phyloP scores from a whole-genome alignment of 2,113 vertebrate species.

The Heterotis niloticus region DNA sequence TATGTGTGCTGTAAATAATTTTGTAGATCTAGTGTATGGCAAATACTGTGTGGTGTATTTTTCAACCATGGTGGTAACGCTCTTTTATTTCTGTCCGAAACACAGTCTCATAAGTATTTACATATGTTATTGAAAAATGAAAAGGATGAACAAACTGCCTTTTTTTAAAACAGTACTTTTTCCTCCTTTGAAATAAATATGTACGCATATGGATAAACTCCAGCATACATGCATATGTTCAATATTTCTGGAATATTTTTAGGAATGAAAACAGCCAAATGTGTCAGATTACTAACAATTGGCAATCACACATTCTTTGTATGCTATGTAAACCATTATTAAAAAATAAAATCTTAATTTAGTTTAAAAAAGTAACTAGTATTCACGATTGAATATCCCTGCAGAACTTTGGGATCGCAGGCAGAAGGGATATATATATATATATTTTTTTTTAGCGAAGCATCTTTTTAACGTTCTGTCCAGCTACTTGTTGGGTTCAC shows the following conservation, averaged over 20 bases:
- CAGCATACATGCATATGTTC: conserved; percentile 55
- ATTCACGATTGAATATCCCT: conserved; percentile 42
- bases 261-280: conserved; percentile 62
- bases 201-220: conserved; percentile 46
- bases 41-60: conserved; percentile 83
- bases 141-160: conserved; percentile 46
- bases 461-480: conserved; percentile 57
- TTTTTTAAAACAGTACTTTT: too few species aligned
- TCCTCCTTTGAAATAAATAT: too few species aligned
- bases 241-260: conserved; percentile 53
- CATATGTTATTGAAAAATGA: conserved; percentile 39
- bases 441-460: conserved; percentile 56
- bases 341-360: not conserved
- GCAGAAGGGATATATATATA: conserved; percentile 47
- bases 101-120: conserved; percentile 73
- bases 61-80: conserved; percentile 81
- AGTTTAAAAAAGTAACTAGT: conserved; percentile 12
- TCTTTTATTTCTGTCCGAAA: conserved; percentile 86
- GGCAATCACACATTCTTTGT: conserved; percentile 44
- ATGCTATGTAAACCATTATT: conserved; percentile 44
- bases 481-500: conserved; percentile 55
- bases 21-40: conserved; percentile 78
- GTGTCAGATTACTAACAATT: conserved; percentile 41
- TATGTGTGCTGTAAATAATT: conserved; percentile 92
- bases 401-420: conserved; percentile 44